A percentile compares a stretch with the other conserved stretches of the same genome.
Evolutionary conservation across 2,797 vertebrate genomes (phyloP).

Genomic region (Holocentrus rufus): DNA sequence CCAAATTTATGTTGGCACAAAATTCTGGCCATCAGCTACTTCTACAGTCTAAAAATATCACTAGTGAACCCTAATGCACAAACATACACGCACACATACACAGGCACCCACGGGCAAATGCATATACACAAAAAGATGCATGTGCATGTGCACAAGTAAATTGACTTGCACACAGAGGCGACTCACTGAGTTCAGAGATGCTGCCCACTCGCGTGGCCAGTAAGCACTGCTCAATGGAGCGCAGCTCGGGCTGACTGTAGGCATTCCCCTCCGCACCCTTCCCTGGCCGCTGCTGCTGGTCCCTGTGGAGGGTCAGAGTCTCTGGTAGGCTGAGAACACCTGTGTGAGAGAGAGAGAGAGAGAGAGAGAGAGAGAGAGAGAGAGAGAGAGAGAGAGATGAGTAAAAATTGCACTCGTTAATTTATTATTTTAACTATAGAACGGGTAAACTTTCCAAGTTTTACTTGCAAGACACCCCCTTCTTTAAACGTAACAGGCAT

Average conservation of each 20-base stretch:
- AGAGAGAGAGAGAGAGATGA: neutral
- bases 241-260: conserved; percentile 93
- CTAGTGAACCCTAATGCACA: too few species aligned
- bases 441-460: too few species aligned
- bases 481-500: too few species aligned
- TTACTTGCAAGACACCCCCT: too few species aligned
- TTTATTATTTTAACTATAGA: too few species aligned
- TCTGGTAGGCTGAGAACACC: conserved; percentile 95
- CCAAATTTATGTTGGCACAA: conserved; percentile 17
- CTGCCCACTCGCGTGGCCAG: conserved; percentile 95
- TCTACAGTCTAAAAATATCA: neutral
- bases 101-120: neutral
- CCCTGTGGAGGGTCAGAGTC: conserved; percentile 91
- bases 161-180: conserved; percentile 6
- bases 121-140: conserved; percentile 1
- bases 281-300: conserved; percentile 89
- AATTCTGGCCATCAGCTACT: conserved; percentile 36
- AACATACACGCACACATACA: too few species aligned
- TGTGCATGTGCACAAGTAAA: neutral
- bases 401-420: too few species aligned
- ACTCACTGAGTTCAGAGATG: conserved; percentile 97
- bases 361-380: conserved; percentile 17
- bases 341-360: conserved; percentile 64
- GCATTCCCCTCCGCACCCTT: conserved; percentile 89
- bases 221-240: conserved; percentile 93